Evolutionary conservation across 1,140 invertebrate species (phyloP).

Genomic region (Onthophagus taurus): DNA sequence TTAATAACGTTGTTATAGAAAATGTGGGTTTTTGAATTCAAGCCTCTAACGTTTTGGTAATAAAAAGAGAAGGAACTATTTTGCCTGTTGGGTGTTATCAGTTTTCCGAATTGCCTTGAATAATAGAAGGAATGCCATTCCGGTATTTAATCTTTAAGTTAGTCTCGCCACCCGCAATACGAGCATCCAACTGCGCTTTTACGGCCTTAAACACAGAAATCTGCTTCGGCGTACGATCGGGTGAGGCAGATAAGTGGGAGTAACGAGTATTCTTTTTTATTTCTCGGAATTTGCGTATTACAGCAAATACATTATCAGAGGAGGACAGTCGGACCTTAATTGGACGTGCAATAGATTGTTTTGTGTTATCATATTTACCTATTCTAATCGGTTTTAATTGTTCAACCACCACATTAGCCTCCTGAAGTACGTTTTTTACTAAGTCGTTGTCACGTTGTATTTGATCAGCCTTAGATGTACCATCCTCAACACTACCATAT

Average conservation of each 20-base stretch:
- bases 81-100: not conserved
- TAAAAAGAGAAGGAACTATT: not conserved
- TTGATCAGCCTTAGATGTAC: not conserved
- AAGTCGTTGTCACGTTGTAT: not conserved
- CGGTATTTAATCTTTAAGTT: not conserved
- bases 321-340: not conserved
- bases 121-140: not conserved
- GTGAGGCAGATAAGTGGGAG: not conserved
- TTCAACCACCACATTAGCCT: not conserved
- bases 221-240: not conserved
- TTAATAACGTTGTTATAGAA: no score
- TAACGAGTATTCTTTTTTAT: not conserved
- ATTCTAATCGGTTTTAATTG: conserved; percentile 4
- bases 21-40: no score
- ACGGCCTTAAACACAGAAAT: not conserved
- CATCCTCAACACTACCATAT: not conserved
- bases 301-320: not conserved
- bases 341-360: not conserved
- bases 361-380: conserved; percentile 2
- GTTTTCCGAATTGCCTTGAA: not conserved
- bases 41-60: no score
- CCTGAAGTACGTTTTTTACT: not conserved
- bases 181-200: not conserved
- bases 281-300: no score
- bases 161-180: not conserved